Percentiles rank a stretch among this genome's conserved stretches.
Conservation (phyloP, 1,140 invertebrate genomes). For the Drosophila serrata region DNA sequence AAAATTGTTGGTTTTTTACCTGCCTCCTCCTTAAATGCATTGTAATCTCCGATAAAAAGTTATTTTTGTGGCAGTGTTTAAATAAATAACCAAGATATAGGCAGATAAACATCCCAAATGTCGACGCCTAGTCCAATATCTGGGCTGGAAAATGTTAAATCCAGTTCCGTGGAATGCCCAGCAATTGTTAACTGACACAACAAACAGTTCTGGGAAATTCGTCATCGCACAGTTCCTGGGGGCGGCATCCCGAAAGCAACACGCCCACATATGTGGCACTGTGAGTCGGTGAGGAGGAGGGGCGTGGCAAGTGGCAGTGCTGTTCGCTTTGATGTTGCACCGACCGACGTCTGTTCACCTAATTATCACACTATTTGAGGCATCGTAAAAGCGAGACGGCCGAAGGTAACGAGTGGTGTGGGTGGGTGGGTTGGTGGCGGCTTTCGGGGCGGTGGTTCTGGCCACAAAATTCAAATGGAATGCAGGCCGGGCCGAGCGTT, state of each 20-base stretch:
- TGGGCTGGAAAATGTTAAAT: constrained; percentile 12
- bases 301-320: neutral
- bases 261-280: constrained; percentile 25
- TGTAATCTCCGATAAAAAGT: neutral
- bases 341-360: constrained; percentile 66
- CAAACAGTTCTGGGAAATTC: constrained; percentile 53
- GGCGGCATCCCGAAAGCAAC: constrained; percentile 21
- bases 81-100: neutral
- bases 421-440: too few relatives aligned
- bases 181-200: constrained; percentile 49
- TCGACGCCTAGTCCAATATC: constrained; percentile 43
- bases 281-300: neutral
- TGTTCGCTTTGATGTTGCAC: constrained; percentile 61
- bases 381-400: constrained; percentile 56
- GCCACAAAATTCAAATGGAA: constrained; percentile 41
- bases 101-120: constrained; percentile 39
- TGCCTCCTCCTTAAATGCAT: too few relatives aligned
- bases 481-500: constrained; percentile 28
- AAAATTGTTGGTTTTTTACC: neutral
- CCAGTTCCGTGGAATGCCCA: constrained; percentile 44
- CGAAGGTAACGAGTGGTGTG: constrained; percentile 22
- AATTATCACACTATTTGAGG: constrained; percentile 77
- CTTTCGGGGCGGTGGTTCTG: neutral
- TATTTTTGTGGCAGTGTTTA: neutral
- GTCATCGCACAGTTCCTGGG: constrained; percentile 34